A percentile compares a stretch with the other conserved stretches of the same genome.
phyloP scores from a whole-genome alignment of 2,888 invertebrate species.

The Lysandra coridon region DNA sequence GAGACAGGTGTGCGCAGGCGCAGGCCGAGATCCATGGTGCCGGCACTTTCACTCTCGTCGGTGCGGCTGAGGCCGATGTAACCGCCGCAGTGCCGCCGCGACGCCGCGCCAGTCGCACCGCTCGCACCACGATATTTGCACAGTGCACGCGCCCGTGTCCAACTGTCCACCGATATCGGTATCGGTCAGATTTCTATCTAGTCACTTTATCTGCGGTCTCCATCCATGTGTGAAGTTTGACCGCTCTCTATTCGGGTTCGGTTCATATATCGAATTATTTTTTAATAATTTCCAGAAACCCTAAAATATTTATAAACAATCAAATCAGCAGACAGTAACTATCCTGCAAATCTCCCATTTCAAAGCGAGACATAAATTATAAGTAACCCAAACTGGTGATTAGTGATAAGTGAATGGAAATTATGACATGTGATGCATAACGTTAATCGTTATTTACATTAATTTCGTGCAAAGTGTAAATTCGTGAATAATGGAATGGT shows the following conservation, averaged over 20 bases:
- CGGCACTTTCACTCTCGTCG: conserved; percentile 76
- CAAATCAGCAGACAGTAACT: neutral
- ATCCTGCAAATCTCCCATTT: neutral
- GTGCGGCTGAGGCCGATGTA: conserved; percentile 55
- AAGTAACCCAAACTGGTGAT: neutral
- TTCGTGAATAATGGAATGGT: conserved; percentile 14
- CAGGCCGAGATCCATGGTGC: conserved; percentile 60
- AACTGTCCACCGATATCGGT: conserved; percentile 27
- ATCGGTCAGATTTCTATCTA: conserved; percentile 2
- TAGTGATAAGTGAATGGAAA: conserved; percentile 19
- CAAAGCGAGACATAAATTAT: neutral
- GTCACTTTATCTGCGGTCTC: neutral
- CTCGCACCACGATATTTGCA: conserved; percentile 61
- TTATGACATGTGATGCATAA: conserved; percentile 5
- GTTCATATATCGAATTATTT: neutral
- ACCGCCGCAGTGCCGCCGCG: conserved; percentile 65
- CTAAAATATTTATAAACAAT: neutral
- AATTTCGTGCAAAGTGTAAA: conserved; percentile 8
- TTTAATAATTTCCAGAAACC: neutral
- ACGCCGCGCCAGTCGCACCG: conserved; percentile 65
- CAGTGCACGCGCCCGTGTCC: conserved; percentile 47
- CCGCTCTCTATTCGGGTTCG: neutral
- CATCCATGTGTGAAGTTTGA: conserved; percentile 20
- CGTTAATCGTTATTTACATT: conserved; percentile 7
- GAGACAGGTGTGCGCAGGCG: conserved; percentile 63